Evolutionary conservation across 2,888 invertebrate genomes (phyloP), one percentile per base, ranked within the genome.

Genomic region (Orchesellides sinensis): DNA sequence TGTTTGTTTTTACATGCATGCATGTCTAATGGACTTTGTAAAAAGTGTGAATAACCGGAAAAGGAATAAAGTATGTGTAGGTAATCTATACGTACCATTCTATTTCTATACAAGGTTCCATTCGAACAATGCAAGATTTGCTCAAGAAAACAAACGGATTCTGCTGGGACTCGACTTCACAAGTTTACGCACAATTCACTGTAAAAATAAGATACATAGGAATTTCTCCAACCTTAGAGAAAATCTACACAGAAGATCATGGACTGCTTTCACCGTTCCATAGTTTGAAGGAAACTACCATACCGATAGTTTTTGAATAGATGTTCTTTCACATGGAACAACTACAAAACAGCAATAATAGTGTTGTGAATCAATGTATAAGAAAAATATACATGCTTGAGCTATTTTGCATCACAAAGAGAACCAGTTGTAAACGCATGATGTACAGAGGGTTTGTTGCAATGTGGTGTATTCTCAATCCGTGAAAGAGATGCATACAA

Each of bases 41-140:
- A 74, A 75, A 75, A 66, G 75, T 66, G 66, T 56, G 66, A 75
- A 75, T 66, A 66, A 45, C 25, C 14, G 27, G 45, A 32, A 65
- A 27, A 56, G 40, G 40, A 40, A 14, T 14, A 10, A 40, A 40
- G 10, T 32, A 32, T 10, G 10, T 6, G 32, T 5, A 10, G 10
- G 32, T 10, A 32, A 32, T 32, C 32, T 5, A 40, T 8, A 40
- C 40, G n/a, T n/a, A n/a, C n/a, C n/a, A n/a, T n/a, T n/a, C n/a
- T n/a, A n/a, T n/a, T n/a, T n/a, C n/a, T n/a, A n/a, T n/a, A n/a
- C n/a, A n/a, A n/a, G n/a, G n/a, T n/a, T n/a, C n/a, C n/a, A n/a
- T n/a, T n/a, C n/a, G n/a, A n/a, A n/a, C n/a, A n/a, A n/a, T n/a
- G n/a, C n/a, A 8, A 40, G 10, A 8, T 40, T 40, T 40, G 40